phyloP scores from a whole-genome alignment of 1,140 invertebrate species.

The Drusus annulatus region DNA sequence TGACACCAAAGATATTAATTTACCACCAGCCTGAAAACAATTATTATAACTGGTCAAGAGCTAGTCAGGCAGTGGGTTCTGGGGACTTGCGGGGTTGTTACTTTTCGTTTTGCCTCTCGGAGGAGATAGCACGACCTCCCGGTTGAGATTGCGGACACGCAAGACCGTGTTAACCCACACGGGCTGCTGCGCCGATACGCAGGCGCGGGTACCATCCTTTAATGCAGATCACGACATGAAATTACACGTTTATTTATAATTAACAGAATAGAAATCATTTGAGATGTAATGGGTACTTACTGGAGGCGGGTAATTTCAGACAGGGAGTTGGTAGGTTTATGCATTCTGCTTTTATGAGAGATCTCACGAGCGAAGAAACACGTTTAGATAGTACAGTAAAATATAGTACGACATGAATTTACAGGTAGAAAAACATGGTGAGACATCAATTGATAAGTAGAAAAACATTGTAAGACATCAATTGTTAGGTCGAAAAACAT shows the following conservation, averaged over 20 bases:
- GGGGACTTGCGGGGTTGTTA: too few relatives aligned
- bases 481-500: too few relatives aligned
- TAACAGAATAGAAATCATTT: slow-evolving; percentile 18
- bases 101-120: background rate
- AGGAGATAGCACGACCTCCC: slow-evolving; percentile 12
- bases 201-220: too few relatives aligned
- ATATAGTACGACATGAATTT: too few relatives aligned
- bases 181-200: background rate
- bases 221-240: slow-evolving; percentile 3
- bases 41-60: background rate
- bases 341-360: too few relatives aligned
- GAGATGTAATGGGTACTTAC: slow-evolving; percentile 3
- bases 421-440: too few relatives aligned
- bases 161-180: background rate
- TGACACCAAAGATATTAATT: background rate
- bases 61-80: too few relatives aligned
- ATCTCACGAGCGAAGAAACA: too few relatives aligned
- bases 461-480: too few relatives aligned
- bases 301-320: background rate
- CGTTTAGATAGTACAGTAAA: too few relatives aligned
- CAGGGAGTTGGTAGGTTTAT: too few relatives aligned
- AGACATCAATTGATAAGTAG: too few relatives aligned
- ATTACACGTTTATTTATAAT: slow-evolving; percentile 7
- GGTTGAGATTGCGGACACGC: slow-evolving; percentile 2
- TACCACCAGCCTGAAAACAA: background rate